phyloP scores from a whole-genome alignment of 2,797 vertebrate species.

The Vespertilio murinus region DNA sequence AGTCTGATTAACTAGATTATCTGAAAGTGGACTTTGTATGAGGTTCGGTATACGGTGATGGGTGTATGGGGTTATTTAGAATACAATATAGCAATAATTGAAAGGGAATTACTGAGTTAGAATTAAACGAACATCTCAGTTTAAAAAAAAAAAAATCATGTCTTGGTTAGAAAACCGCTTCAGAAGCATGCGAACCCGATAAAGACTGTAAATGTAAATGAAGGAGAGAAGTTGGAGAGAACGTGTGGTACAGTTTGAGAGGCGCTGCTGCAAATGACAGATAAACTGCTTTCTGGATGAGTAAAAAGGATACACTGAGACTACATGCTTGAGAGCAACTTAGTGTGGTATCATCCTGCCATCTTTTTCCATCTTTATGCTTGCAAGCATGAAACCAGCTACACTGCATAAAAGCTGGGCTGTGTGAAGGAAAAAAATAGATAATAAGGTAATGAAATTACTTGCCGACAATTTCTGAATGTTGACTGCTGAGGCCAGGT shows the following conservation, averaged over 20 bases:
- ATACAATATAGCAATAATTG: not conserved
- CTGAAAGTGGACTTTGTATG: not conserved
- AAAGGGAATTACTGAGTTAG: slow-evolving; percentile 15
- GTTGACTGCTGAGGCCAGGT: not conserved
- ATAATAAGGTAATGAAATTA: not conserved
- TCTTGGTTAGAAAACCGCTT: not conserved
- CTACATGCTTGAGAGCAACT: not conserved
- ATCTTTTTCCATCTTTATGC: not conserved
- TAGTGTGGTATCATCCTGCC: not conserved
- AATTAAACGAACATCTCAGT: not conserved
- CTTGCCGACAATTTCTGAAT: not conserved
- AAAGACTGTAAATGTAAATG: not conserved
- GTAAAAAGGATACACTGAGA: not conserved
- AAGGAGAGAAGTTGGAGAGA: not conserved
- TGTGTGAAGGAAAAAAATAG: not conserved
- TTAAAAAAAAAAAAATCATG: not conserved
- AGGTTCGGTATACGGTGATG: not conserved
- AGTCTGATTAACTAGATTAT: not conserved
- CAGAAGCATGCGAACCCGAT: not conserved
- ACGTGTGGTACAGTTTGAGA: not conserved
- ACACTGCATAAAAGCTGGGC: not conserved
- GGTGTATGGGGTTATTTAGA: not conserved
- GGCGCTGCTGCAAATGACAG: not conserved
- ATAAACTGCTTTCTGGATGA: not conserved
- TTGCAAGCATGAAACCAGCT: not conserved